These are phyloP conservation scores for Crematogaster levior DNA, from an alignment of 2,888 invertebrate species.

Conservation along the genomic window DNA sequence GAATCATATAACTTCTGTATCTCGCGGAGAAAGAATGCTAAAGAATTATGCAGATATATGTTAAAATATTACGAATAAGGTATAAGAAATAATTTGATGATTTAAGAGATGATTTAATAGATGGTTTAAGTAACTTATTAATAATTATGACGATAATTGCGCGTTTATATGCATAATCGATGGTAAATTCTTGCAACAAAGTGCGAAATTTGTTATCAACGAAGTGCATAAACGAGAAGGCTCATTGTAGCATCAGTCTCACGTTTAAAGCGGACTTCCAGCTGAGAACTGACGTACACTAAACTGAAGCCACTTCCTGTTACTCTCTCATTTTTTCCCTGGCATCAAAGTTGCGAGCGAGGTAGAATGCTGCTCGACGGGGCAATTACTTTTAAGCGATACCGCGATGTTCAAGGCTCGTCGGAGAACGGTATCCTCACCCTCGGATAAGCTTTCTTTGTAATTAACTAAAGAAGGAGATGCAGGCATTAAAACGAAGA, in stretches of 20 bases:
- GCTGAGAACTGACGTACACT: conserved; percentile 37
- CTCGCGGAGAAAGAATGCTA: neutral
- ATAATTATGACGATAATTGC: neutral
- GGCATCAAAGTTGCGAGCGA: conserved; percentile 48
- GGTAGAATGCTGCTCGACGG: conserved; percentile 49
- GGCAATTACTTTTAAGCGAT: conserved; percentile 75
- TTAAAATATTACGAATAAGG: conserved; percentile 10
- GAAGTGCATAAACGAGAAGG: conserved; percentile 10
- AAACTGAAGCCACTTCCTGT: conserved; percentile 39
- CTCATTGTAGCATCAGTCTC: conserved; percentile 23
- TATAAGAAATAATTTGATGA: neutral
- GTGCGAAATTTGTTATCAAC: conserved; percentile 41
- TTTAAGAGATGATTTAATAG: too few relatives aligned
- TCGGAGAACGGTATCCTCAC: conserved; percentile 68
- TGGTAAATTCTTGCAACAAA: conserved; percentile 21
- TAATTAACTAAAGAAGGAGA: conserved; percentile 75
- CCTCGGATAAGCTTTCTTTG: conserved; percentile 73
- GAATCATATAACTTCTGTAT: neutral
- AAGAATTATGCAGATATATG: neutral
- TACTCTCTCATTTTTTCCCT: conserved; percentile 49
- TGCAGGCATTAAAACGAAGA: conserved; percentile 76
- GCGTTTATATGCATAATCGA: conserved; percentile 17
- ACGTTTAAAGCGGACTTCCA: conserved; percentile 32
- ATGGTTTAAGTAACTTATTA: neutral
- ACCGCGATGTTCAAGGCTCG: conserved; percentile 68